Evolutionary conservation across 2,797 vertebrate genomes (phyloP), one percentile per base, ranked within the genome.

Genomic region (Harpagifer antarcticus): DNA sequence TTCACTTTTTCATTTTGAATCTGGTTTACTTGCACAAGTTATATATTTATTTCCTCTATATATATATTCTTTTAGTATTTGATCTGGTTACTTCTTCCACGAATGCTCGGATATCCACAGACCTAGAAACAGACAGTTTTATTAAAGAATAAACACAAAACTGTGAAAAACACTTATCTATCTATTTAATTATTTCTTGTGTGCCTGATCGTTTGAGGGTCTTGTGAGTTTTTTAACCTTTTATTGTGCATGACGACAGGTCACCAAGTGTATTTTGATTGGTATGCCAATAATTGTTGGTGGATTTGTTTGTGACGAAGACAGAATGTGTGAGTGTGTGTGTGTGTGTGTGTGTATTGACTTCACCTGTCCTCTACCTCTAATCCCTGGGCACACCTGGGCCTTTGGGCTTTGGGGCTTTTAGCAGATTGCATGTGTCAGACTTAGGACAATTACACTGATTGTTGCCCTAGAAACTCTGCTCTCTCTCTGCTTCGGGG

Each of bases 401-500:
- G 85, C 88, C 87, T 78, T 74, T 88, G 89, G 88, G 90, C 93
- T 90, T 71, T 85, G 62, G 88, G 90, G 93, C 94, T 94, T 95
- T 95, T 95, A 95, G 92, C 90, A 92, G 91, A 96, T 95, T 95
- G 93, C 90, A 91, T 90, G 88, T 90, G 92, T 92, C 90, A 89
- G 86, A 91, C 85, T 92, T 88, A 86, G 90, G 87, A 93, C 94
- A 93, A 93, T 93, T 94, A 94, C 88, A 86, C 86, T 93, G 93
- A 94, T 94, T 95, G 93, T 93, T 94, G 89, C 78, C 91, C 91
- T 84, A 89, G 89, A 94, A 93, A 92, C 82, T 88, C 89, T 84
- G 82, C 80, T 88, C 55, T 88, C 57, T 68, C 72, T 84, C 67
- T 70, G 76, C 74, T 88, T 74, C 76, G 62, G 78, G 66, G 63